Evolutionary conservation across 2,113 vertebrate species (phyloP), one percentile per base, ranked within the genome.

Genomic region (Oncorhynchus masou): DNA sequence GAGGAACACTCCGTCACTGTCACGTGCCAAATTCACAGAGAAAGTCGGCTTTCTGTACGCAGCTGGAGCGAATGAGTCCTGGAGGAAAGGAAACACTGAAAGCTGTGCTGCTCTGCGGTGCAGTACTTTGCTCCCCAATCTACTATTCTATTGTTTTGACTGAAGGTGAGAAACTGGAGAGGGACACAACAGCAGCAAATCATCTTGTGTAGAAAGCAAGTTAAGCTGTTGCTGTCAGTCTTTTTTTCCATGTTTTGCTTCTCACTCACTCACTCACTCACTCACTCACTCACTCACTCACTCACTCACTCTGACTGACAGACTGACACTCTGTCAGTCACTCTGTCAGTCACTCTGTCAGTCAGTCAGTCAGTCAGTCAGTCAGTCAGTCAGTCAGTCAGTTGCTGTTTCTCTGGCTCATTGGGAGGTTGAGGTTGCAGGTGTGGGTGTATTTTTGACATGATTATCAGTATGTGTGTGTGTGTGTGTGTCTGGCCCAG

Each of bases 1-100:
- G 70, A 78, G 80, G 68, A 82, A 74, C 77, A 75, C 80, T 79
- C 83, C 77, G 70, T 78, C 80, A 82, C 73, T 73, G 72, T 79
- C 75, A 79, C 73, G 67, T 62, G 25, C 48, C 62, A 81, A 75
- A 79, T 74, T 70, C 74, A 71, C 59, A 12, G 24, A 74, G 80
- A 79, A 71, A 57, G 45, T 27, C 71, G 31, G 34, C 54, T 75
- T 70, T 73, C 74, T 79, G 54, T 19, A 54, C 19, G n/a, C 59
- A 75, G 68, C 77, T 82, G 73, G 68, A 22, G 7, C n/a, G 24
- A 64, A n/a, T 25, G 20, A 48, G n/a, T 9, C 68, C 11, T 70
- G 19, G 20, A 20, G 39, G 1, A 48, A 24, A 70, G 9, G 15
- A n/a, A 74, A 48, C 76, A 51, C 68, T 54, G 51, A 54, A 54